These are phyloP conservation scores for Molossus molossus DNA, from an alignment of 2,797 vertebrate genomes.

Conservation along the genomic window DNA sequence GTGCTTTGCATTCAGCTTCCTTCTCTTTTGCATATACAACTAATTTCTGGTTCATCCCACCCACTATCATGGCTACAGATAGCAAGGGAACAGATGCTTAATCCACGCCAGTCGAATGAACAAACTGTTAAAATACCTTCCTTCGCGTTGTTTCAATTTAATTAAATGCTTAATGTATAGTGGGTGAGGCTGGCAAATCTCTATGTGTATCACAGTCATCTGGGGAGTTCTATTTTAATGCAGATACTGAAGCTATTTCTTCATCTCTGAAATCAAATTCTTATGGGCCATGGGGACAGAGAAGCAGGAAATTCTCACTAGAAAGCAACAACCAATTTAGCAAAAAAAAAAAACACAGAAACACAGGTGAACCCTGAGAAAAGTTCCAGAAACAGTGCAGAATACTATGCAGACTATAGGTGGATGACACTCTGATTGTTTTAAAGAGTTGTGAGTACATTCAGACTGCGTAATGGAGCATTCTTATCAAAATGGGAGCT, in stretches of 20 bases:
- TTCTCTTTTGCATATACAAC: background rate
- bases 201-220: background rate
- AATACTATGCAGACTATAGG: background rate
- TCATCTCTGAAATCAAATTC: background rate
- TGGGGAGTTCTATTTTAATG: background rate
- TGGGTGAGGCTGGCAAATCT: constrained; percentile 10
- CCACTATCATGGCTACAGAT: background rate
- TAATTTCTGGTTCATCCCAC: constrained; percentile 52
- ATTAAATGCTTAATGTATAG: constrained; percentile 54
- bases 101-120: constrained; percentile 19
- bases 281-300: background rate
- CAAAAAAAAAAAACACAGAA: background rate
- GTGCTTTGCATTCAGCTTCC: background rate
- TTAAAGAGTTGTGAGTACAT: background rate
- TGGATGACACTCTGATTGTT: background rate
- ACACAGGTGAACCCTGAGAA: background rate
- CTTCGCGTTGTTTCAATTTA: constrained; percentile 40
- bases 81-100: constrained; percentile 59
- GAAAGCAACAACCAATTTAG: background rate
- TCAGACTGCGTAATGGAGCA: background rate
- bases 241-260: background rate
- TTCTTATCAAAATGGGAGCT: constrained; percentile 8
- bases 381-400: background rate
- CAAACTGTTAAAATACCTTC: constrained; percentile 15
- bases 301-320: background rate